phyloP scores from a whole-genome alignment of 2,888 invertebrate genomes.

The Orthosia incerta region DNA sequence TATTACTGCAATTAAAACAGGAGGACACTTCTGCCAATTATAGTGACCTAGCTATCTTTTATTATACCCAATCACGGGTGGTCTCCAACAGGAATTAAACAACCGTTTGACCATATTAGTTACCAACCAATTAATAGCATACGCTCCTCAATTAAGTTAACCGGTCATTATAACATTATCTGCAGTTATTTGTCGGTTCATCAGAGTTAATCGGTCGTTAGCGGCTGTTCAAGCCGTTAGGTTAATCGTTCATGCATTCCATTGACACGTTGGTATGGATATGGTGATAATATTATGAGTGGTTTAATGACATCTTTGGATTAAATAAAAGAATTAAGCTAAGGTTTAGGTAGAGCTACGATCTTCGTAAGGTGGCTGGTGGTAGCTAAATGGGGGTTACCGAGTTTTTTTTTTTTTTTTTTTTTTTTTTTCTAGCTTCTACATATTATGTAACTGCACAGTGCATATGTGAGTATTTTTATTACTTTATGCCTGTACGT shows the following conservation, averaged over 20 bases:
- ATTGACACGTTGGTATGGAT: conserved; percentile 13
- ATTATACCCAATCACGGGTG: not conserved
- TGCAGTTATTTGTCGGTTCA: conserved; percentile 56
- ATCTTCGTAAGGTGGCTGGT: too few species aligned
- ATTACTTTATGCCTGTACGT: too few species aligned
- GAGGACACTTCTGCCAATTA: too few species aligned
- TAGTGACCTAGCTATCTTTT: not conserved
- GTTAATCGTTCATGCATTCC: conserved; percentile 45
- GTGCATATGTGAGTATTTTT: too few species aligned
- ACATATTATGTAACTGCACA: too few species aligned
- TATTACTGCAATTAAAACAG: too few species aligned
- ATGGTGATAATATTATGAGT: not conserved
- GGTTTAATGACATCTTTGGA: not conserved
- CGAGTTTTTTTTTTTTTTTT: too few species aligned
- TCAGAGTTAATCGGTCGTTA: conserved; percentile 37
- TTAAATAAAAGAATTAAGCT: not conserved
- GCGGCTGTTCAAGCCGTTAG: conserved; percentile 41
- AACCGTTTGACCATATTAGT: conserved; percentile 23
- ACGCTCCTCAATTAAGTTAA: conserved; percentile 35
- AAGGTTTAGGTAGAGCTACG: too few species aligned
- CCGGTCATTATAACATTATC: conserved; percentile 42
- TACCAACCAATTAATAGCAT: conserved; percentile 19
- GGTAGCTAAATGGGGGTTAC: too few species aligned
- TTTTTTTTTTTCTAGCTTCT: too few species aligned
- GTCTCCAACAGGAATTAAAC: conserved; percentile 6